Conservation (phyloP, 2,888 invertebrate genomes). For the Tipula helvola region DNA sequence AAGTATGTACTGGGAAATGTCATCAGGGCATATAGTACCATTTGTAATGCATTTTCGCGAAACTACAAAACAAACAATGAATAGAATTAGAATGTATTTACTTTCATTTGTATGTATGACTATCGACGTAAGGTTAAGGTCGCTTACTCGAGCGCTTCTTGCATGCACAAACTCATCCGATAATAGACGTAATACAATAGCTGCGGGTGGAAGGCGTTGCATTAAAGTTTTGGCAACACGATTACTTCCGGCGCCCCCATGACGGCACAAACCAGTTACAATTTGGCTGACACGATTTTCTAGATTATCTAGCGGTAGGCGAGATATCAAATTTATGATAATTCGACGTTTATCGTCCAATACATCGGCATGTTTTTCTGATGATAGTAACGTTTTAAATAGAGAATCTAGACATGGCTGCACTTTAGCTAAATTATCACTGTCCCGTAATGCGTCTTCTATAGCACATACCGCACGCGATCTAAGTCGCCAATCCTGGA, state of each 20-base stretch:
- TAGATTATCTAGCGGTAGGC: conserved; percentile 34
- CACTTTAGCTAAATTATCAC: conserved; percentile 39
- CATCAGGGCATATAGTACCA: conserved; percentile 61
- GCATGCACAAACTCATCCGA: conserved; percentile 35
- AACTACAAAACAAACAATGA: conserved; percentile 34
- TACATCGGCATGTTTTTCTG: conserved; percentile 42
- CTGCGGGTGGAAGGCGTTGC: conserved; percentile 35
- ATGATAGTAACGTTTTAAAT: conserved; percentile 48
- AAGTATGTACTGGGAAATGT: conserved; percentile 69
- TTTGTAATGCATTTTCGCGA: conserved; percentile 61
- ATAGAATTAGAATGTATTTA: background rate
- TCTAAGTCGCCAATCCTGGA: conserved; percentile 33
- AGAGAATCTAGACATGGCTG: conserved; percentile 50
- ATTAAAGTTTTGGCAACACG: conserved; percentile 36
- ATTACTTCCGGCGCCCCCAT: conserved; percentile 33
- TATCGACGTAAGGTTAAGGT: background rate
- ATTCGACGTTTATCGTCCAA: conserved; percentile 32
- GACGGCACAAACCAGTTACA: conserved; percentile 33
- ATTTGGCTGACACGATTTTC: conserved; percentile 33
- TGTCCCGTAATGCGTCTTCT: conserved; percentile 37
- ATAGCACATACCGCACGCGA: conserved; percentile 28
- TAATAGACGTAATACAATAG: conserved; percentile 33
- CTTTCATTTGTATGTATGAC: background rate
- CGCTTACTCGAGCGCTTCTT: conserved; percentile 33
- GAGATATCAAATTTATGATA: conserved; percentile 31